A percentile compares a stretch with the other conserved stretches of the same genome.
phyloP scores from a whole-genome alignment of 2,888 invertebrate genomes.

The Idaea straminata region DNA sequence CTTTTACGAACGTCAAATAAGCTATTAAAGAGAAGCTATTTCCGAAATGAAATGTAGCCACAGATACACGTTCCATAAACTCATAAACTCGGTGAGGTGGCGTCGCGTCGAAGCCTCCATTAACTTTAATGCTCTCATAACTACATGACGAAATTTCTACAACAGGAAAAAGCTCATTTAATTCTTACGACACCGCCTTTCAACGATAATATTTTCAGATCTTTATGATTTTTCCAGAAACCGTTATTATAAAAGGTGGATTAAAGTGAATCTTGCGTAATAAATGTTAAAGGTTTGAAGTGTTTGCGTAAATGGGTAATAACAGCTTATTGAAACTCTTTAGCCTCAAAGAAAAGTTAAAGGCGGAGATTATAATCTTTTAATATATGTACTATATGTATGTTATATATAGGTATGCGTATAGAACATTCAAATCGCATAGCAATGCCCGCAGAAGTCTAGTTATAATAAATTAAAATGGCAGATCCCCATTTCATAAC shows the following conservation, averaged over 20 bases:
- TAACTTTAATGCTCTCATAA: conserved; percentile 71
- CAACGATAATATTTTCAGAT: conserved; percentile 2
- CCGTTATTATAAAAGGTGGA: background rate
- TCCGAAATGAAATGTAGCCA: conserved; percentile 53
- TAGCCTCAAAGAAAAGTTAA: background rate
- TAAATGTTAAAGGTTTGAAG: conserved; percentile 7
- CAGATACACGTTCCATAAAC: conserved; percentile 54
- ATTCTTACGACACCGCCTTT: conserved; percentile 32
- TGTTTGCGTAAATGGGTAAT: conserved; percentile 8
- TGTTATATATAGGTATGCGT: background rate
- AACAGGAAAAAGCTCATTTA: conserved; percentile 70
- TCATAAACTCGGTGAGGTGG: conserved; percentile 61
- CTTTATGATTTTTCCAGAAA: conserved; percentile 1
- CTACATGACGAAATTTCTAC: conserved; percentile 66
- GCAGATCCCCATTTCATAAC: conserved; percentile 41
- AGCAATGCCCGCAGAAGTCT: conserved; percentile 12
- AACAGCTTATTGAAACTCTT: background rate
- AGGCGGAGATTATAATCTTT: background rate
- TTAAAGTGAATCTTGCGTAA: background rate
- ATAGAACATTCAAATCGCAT: conserved; percentile 14
- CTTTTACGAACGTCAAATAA: conserved; percentile 18
- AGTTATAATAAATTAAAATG: conserved; percentile 25
- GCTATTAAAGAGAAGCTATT: conserved; percentile 44
- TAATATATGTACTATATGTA: background rate
- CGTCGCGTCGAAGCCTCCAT: conserved; percentile 57